Percentiles rank a stretch among this genome's conserved stretches.
Conservation (phyloP, 2,797 vertebrate species). For the Megaceryle alcyon region DNA sequence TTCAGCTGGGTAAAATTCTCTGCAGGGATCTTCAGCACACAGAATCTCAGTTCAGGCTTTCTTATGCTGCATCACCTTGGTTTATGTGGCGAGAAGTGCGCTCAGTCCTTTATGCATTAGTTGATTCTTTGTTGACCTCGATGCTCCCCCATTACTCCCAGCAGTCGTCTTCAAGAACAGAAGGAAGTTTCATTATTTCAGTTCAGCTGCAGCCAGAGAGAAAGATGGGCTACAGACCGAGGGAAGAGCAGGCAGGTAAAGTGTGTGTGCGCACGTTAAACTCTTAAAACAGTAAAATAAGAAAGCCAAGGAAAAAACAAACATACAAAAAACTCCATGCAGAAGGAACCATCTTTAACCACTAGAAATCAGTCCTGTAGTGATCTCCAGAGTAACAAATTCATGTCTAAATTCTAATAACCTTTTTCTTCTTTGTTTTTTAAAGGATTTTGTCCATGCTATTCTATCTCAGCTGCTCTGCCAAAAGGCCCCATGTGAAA, state of each 20-base stretch:
- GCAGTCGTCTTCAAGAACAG: not conserved
- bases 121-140: not conserved
- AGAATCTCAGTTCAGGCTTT: not conserved
- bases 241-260: not conserved
- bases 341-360: not conserved
- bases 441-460: not conserved
- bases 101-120: not conserved
- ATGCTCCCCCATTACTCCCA: not conserved
- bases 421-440: not conserved
- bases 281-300: not conserved
- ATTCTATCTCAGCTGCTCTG: not conserved
- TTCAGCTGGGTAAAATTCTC: not conserved
- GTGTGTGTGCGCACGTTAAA: not conserved
- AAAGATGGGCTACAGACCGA: not conserved
- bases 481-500: not conserved
- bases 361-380: not conserved
- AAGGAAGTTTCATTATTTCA: constrained; percentile 8
- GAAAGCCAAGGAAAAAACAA: not conserved
- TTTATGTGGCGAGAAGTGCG: not conserved
- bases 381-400: not conserved
- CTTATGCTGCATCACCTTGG: not conserved
- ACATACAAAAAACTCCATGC: not conserved
- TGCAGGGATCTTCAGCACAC: not conserved
- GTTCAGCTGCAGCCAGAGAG: not conserved
- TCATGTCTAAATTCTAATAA: not conserved